phyloP scores from a whole-genome alignment of 1,140 invertebrate genomes.

The Zophobas atratus region DNA sequence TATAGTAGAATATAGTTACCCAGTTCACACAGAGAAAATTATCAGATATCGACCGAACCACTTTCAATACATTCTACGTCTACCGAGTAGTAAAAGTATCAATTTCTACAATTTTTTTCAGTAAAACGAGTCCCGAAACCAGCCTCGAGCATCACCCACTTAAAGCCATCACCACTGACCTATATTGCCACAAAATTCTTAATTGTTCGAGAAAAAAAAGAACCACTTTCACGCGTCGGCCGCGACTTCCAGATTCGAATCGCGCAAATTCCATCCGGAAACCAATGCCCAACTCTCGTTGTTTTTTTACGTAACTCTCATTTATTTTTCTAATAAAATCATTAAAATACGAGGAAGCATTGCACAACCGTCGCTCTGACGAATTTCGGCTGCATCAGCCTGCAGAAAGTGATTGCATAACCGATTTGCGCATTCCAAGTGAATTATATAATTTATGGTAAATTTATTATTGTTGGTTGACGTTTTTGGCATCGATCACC shows the following conservation, averaged over 20 bases:
- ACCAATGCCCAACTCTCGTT: neutral
- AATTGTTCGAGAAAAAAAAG: neutral
- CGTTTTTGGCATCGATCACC: neutral
- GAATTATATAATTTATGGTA: conserved; percentile 15
- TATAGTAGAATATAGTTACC: too few species aligned
- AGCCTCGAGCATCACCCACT: neutral
- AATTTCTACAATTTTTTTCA: neutral
- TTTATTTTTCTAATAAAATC: conserved; percentile 3
- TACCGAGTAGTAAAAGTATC: too few species aligned
- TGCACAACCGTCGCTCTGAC: neutral
- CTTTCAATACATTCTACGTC: too few species aligned
- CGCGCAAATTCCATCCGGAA: conserved; percentile 11
- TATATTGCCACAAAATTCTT: neutral
- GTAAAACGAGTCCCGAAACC: neutral
- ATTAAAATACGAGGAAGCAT: conserved; percentile 21
- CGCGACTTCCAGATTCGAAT: neutral
- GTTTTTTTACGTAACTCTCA: conserved; percentile 7
- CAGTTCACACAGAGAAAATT: too few species aligned
- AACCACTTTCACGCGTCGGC: neutral
- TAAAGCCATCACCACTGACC: neutral
- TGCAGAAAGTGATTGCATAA: conserved; percentile 18
- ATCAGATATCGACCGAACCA: too few species aligned
- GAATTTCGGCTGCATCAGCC: conserved; percentile 26
- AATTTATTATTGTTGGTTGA: neutral
- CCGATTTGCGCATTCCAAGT: neutral